Conservation (phyloP, 1,140 invertebrate genomes). For the Drosophila biarmipes region DNA sequence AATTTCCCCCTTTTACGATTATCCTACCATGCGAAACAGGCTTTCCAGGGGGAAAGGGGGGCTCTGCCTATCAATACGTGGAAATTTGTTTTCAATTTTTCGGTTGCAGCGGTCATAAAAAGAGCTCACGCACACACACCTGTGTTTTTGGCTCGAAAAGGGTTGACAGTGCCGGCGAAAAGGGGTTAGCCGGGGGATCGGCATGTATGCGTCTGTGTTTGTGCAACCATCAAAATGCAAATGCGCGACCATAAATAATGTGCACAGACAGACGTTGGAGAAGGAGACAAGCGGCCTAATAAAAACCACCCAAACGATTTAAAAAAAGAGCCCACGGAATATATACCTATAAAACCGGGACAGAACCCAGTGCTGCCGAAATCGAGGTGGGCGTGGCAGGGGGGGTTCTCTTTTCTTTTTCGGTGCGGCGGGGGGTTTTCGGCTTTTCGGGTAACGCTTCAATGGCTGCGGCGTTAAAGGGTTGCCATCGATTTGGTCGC, state of each 20-base stretch:
- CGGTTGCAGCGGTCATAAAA: conserved; percentile 74
- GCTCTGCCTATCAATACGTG: conserved; percentile 60
- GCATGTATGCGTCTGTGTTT: conserved; percentile 10
- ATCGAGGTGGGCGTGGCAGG: conserved; percentile 50
- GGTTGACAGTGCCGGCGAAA: conserved; percentile 50
- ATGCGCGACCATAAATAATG: conserved; percentile 81
- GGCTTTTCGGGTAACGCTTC: conserved; percentile 60
- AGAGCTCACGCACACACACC: conserved; percentile 42
- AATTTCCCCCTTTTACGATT: conserved; percentile 74
- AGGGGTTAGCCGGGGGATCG: conserved; percentile 4
- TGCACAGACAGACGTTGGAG: conserved; percentile 37
- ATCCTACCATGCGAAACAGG: conserved; percentile 61
- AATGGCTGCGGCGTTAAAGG: conserved; percentile 75
- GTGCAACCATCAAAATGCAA: conserved; percentile 79
- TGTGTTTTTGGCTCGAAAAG: conserved; percentile 44
- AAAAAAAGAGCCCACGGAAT: conserved; percentile 38
- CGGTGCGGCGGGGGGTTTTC: neutral
- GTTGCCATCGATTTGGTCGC: conserved; percentile 51
- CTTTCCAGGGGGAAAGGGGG: neutral
- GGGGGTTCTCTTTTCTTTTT: conserved; percentile 5
- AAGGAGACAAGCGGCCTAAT: conserved; percentile 60
- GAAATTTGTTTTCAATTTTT: conserved; percentile 83
- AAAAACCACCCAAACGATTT: conserved; percentile 78
- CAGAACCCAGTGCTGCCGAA: conserved; percentile 1
- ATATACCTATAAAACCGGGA: conserved; percentile 15